These are phyloP conservation scores for Arnoldichthys spilopterus DNA, from an alignment of 2,797 vertebrate species.

Conservation along the genomic window DNA sequence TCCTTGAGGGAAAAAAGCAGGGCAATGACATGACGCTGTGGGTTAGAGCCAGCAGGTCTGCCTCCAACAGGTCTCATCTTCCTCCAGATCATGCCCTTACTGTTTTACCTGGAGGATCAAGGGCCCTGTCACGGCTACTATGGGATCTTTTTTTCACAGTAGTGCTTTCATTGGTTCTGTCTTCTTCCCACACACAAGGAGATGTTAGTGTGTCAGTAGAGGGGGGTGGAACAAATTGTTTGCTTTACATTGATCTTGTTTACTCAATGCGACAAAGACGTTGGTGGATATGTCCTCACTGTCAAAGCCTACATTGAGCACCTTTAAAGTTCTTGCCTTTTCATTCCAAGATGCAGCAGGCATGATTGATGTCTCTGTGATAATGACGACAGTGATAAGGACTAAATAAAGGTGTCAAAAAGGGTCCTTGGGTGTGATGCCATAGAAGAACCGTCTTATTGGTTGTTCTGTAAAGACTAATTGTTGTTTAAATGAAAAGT, in stretches of 20 bases:
- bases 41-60: conserved; percentile 45
- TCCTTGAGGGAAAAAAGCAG: conserved; percentile 30
- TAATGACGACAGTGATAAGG: conserved; percentile 4
- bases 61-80: conserved; percentile 31
- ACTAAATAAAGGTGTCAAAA: not conserved
- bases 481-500: too few relatives aligned
- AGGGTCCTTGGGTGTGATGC: too few relatives aligned
- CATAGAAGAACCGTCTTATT: too few relatives aligned
- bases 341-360: not conserved
- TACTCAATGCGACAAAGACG: conserved; percentile 13
- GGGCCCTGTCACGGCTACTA: conserved; percentile 22
- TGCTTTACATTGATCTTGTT: conserved; percentile 29
- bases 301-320: not conserved
- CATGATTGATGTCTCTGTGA: not conserved
- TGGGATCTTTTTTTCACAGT: conserved; percentile 13
- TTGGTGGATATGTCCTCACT: not conserved
- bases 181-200: conserved; percentile 23
- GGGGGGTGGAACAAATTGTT: conserved; percentile 34
- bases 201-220: conserved; percentile 14
- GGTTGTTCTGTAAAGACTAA: too few relatives aligned
- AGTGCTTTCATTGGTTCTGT: conserved; percentile 3
- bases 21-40: conserved; percentile 25
- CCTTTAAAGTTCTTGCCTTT: not conserved
- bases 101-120: conserved; percentile 28
- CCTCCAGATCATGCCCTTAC: conserved; percentile 10